Evolutionary conservation across 1,140 invertebrate species (phyloP), one percentile per base, ranked within the genome.

Genomic region (Venustaconcha ellipsiformis): DNA sequence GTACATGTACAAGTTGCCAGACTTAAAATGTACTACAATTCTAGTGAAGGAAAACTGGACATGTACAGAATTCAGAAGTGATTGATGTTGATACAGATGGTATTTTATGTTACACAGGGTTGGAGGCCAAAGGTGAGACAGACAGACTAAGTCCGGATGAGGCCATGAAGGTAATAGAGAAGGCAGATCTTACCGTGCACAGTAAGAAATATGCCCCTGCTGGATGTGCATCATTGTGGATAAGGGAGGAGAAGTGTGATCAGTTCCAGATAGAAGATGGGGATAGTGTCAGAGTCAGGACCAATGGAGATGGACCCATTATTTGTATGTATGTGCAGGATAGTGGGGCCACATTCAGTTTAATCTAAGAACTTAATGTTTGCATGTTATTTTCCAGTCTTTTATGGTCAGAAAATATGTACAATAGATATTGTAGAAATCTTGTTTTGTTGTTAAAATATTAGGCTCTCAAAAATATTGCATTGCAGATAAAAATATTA

Each of bases 81-180:
- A 48, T 48, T 48, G 2, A 37, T 37, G 37, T 37, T 6, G 37
- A 48, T 48, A 48, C 37, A 6, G 37, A 58, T 59, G 58, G 58
- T 23, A 55, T 57, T 70, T 2, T 18, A 18, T 17, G 48, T 2
- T 64, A 79, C 70, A 59, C 72, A 85, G 82, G 80, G 60, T 73
- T 78, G n/a, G 80, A 83, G 68, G 74, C 81, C 14, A 87, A 85
- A 74, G 85, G 84, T 12, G 65, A 82, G 57, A 82, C 83, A 56
- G 85, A 87, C 70, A 57, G 56, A 26, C 70, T 86, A n/a, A 72
- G 74, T 18, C 66, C 72, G 56, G 59, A 72, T 17, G 82, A 84
- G 67, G 67, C 81, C 26, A 69, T 67, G 26, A 57, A 77, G 18
- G 18, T 82, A 13, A 66, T 83, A 11, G 66, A 67, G 13, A 72